Percentiles rank a stretch among this genome's conserved stretches.
These are phyloP conservation scores for Andrena praecox DNA, from an alignment of 2,888 invertebrate species.

Conservation along the genomic window DNA sequence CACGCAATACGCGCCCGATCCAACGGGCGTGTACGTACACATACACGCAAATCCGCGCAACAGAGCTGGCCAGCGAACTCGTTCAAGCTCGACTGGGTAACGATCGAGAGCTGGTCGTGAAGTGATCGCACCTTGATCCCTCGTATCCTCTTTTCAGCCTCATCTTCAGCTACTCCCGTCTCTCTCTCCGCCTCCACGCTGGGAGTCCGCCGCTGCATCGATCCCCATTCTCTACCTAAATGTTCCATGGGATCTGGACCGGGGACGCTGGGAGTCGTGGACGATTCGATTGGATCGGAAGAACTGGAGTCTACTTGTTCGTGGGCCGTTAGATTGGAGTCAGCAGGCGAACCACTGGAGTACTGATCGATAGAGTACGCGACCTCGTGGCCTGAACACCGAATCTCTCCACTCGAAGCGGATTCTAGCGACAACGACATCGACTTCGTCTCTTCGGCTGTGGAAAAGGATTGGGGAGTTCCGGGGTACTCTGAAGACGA, in stretches of 20 bases:
- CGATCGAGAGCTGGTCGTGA: slow-evolving; percentile 75
- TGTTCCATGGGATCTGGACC: slow-evolving; percentile 73
- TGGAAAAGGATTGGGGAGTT: background rate
- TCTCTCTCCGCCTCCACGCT: slow-evolving; percentile 76
- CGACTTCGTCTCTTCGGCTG: slow-evolving; percentile 1
- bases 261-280: background rate
- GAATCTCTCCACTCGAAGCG: background rate
- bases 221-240: slow-evolving; percentile 81
- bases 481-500: background rate
- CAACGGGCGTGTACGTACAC: slow-evolving; percentile 9
- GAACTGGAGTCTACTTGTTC: background rate
- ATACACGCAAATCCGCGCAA: slow-evolving; percentile 31
- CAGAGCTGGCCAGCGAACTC: slow-evolving; percentile 34
- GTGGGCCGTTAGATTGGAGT: slow-evolving; percentile 41
- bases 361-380: background rate
- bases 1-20: background rate
- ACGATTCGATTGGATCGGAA: slow-evolving; percentile 54
- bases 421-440: background rate
- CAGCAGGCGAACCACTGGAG: slow-evolving; percentile 50
- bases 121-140: slow-evolving; percentile 83
- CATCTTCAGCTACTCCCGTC: slow-evolving; percentile 73
- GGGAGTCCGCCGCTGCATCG: slow-evolving; percentile 75
- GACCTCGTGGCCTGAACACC: background rate
- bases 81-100: slow-evolving; percentile 68
- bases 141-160: slow-evolving; percentile 78